Evolutionary conservation across 2,113 vertebrate genomes (phyloP).

Genomic region (Lampris megalopsis): DNA sequence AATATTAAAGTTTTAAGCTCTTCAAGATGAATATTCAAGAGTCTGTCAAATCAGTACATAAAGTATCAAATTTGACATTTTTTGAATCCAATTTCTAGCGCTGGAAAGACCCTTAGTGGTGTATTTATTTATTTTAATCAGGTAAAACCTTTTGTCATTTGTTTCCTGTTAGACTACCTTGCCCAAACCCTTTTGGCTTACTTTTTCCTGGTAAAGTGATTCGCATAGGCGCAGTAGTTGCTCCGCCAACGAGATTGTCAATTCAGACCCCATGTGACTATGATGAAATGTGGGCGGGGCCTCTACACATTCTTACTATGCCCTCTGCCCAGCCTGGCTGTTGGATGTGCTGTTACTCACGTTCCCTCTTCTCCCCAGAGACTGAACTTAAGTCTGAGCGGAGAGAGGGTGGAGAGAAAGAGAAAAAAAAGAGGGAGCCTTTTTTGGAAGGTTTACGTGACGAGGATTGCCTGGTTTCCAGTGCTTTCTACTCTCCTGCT

Average conservation of each 20-base stretch:
- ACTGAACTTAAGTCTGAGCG: conserved; percentile 1
- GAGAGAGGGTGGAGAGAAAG: not conserved
- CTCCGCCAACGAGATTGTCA: conserved; percentile 44
- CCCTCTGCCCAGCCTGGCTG: not conserved
- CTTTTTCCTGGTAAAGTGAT: conserved; percentile 49
- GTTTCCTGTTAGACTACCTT: not conserved
- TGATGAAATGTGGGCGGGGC: conserved; percentile 26
- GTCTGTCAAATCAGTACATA: too few relatives aligned
- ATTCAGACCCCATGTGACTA: not conserved
- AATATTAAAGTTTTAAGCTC: too few relatives aligned
- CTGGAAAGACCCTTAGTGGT: too few relatives aligned
- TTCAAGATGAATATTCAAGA: too few relatives aligned
- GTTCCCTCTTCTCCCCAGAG: conserved; percentile 50
- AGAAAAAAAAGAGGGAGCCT: too few relatives aligned
- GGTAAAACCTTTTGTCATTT: not conserved
- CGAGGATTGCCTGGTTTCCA: conserved; percentile 23
- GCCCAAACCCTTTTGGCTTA: not conserved
- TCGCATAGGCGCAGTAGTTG: not conserved
- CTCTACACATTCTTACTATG: conserved; percentile 37
- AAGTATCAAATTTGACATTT: too few relatives aligned
- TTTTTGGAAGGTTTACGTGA: conserved; percentile 12
- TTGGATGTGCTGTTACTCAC: conserved; percentile 77
- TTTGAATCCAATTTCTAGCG: too few relatives aligned
- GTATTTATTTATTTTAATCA: too few relatives aligned
- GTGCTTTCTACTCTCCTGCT: not conserved